Evolutionary conservation across 2,888 invertebrate genomes (phyloP).

Genomic region (Leptothorax acervorum): DNA sequence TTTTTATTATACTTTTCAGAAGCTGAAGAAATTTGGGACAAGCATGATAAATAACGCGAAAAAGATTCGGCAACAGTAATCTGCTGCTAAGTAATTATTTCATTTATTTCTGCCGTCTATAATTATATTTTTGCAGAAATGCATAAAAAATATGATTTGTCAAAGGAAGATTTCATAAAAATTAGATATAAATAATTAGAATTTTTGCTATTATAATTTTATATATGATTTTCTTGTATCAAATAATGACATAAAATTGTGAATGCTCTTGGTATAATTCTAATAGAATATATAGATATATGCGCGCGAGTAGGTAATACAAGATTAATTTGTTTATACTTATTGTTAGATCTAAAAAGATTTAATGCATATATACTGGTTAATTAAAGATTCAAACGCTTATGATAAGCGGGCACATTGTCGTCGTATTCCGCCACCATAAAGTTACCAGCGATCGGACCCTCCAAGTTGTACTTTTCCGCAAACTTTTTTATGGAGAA

Average conservation of each 20-base stretch:
- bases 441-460: constrained; percentile 89
- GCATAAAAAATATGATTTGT: neutral
- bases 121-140: constrained; percentile 7
- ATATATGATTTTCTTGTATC: neutral
- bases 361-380: neutral
- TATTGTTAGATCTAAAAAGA: neutral
- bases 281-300: neutral
- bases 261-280: neutral
- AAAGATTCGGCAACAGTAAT: neutral
- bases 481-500: constrained; percentile 88
- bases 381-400: constrained; percentile 62
- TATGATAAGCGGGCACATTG: constrained; percentile 86
- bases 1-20: no score
- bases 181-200: neutral
- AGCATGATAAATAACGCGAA: no score
- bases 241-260: neutral
- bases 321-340: neutral
- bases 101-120: neutral
- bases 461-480: constrained; percentile 87
- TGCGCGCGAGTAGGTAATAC: neutral
- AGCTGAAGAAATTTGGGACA: no score
- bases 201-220: neutral
- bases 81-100: neutral
- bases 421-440: constrained; percentile 88
- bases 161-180: neutral